A percentile compares a stretch with the other conserved stretches of the same genome.
Conservation (phyloP, 2,113 vertebrate genomes). For the Ceyx melanurus region DNA sequence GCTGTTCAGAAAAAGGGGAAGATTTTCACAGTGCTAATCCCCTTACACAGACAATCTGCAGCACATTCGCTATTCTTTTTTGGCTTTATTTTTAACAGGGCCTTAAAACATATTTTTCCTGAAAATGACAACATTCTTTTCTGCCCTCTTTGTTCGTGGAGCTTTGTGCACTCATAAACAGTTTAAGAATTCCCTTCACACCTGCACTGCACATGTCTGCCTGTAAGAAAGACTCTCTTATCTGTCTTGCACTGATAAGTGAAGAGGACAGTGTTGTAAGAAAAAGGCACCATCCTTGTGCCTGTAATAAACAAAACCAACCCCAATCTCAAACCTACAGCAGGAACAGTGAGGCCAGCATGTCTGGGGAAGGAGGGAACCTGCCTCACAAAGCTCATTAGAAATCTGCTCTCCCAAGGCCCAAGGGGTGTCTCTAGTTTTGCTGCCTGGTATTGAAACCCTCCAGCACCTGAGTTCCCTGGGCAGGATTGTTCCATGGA, state of each 20-base stretch:
- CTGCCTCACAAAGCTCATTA: background rate
- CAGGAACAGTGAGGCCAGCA: background rate
- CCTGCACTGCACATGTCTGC: slow-evolving; percentile 49
- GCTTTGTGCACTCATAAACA: slow-evolving; percentile 60
- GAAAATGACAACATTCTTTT: slow-evolving; percentile 60
- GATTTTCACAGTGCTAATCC: background rate
- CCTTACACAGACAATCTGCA: slow-evolving; percentile 27
- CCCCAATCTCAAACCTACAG: background rate
- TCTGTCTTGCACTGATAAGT: slow-evolving; percentile 1
- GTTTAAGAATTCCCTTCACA: slow-evolving; percentile 55
- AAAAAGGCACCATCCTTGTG: background rate
- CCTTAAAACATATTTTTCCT: slow-evolving; percentile 63
- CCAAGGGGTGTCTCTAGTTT: background rate
- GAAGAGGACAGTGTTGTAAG: background rate
- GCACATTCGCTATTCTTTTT: slow-evolving; percentile 14
- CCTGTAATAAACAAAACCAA: background rate
- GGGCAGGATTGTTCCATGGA: too few relatives aligned
- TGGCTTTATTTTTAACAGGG: slow-evolving; percentile 53
- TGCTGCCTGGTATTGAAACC: background rate
- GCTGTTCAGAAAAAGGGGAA: background rate
- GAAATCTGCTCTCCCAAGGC: background rate
- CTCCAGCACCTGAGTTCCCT: background rate
- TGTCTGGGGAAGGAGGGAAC: background rate
- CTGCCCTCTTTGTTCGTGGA: slow-evolving; percentile 45
- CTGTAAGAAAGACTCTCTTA: slow-evolving; percentile 16